Evolutionary conservation across 30 jellyfish, hydroid and myxozoan species (phyloP).

Genomic region (Turritopsis dohrnii): DNA sequence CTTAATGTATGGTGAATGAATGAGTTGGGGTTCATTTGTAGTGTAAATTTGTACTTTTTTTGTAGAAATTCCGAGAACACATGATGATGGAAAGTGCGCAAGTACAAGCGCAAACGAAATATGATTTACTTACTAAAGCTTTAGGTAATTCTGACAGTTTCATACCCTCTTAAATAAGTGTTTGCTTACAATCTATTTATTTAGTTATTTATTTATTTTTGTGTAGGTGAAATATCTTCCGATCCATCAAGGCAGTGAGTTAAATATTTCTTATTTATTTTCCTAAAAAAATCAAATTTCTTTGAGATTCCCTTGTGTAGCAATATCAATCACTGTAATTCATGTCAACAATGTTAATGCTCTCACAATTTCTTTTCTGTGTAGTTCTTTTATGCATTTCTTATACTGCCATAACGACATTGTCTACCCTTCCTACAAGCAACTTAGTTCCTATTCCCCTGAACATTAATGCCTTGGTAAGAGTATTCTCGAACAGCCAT

Average conservation of each 20-base stretch:
- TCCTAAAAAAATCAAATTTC: neutral
- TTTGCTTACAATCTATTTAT: neutral
- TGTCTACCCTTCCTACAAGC: too few species aligned
- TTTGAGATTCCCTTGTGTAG: neutral
- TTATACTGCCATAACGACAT: too few species aligned
- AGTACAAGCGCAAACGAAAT: constrained; percentile 48
- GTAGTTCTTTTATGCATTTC: too few species aligned
- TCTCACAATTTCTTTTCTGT: too few species aligned
- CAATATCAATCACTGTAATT: neutral
- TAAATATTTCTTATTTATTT: neutral
- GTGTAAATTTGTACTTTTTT: neutral
- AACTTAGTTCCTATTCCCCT: too few species aligned
- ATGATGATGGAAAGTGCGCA: constrained; percentile 48
- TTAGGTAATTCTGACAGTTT: constrained; percentile 58
- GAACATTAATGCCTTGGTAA: too few species aligned
- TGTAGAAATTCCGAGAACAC: constrained; percentile 72
- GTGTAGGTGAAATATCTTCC: constrained; percentile 24
- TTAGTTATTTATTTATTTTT: neutral
- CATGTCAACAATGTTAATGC: too few species aligned
- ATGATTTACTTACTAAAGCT: constrained; percentile 55
- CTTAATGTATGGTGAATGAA: too few species aligned
- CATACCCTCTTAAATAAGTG: neutral
- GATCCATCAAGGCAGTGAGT: constrained; percentile 25
- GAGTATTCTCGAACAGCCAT: too few species aligned
- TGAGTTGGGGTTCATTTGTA: neutral